Conservation (phyloP, 2,888 invertebrate species). For the Macaria notata region DNA sequence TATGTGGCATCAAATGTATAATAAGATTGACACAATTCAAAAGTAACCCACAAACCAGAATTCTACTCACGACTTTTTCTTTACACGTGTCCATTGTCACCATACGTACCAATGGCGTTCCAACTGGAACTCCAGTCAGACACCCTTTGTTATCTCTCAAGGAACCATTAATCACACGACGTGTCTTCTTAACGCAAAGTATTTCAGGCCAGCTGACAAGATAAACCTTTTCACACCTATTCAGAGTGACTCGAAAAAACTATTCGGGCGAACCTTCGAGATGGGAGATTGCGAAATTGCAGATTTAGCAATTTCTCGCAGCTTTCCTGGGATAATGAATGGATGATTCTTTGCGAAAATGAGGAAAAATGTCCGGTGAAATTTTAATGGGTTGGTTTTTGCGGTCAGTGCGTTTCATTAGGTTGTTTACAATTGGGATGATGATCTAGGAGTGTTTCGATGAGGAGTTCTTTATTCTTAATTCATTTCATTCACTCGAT, state of each 20-base stretch:
- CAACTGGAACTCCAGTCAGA: slow-evolving; percentile 39
- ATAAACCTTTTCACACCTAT: slow-evolving; percentile 52
- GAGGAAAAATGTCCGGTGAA: slow-evolving; percentile 23
- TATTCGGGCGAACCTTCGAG: slow-evolving; percentile 28
- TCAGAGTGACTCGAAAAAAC: slow-evolving; percentile 40
- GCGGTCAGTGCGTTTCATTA: slow-evolving; percentile 3
- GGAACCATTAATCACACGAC: slow-evolving; percentile 48
- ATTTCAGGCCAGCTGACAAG: slow-evolving; percentile 48
- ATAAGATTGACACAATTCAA: too few relatives aligned
- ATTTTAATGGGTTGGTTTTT: slow-evolving; percentile 25
- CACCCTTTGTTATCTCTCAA: slow-evolving; percentile 47
- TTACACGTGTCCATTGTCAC: slow-evolving; percentile 15
- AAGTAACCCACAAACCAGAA: not conserved
- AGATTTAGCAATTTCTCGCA: slow-evolving; percentile 27
- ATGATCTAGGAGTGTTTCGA: too few relatives aligned
- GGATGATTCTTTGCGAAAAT: slow-evolving; percentile 11
- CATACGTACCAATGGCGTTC: slow-evolving; percentile 16
- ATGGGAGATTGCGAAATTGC: slow-evolving; percentile 27
- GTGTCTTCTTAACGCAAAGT: slow-evolving; percentile 46
- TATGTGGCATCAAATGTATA: too few relatives aligned
- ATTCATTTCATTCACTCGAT: too few relatives aligned
- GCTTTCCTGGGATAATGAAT: slow-evolving; percentile 23
- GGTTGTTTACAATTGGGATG: slow-evolving; percentile 3
- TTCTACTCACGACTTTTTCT: not conserved
- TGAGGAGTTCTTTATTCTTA: too few relatives aligned